Evolutionary conservation across 2,113 vertebrate species (phyloP).

Genomic region (Excalfactoria chinensis): DNA sequence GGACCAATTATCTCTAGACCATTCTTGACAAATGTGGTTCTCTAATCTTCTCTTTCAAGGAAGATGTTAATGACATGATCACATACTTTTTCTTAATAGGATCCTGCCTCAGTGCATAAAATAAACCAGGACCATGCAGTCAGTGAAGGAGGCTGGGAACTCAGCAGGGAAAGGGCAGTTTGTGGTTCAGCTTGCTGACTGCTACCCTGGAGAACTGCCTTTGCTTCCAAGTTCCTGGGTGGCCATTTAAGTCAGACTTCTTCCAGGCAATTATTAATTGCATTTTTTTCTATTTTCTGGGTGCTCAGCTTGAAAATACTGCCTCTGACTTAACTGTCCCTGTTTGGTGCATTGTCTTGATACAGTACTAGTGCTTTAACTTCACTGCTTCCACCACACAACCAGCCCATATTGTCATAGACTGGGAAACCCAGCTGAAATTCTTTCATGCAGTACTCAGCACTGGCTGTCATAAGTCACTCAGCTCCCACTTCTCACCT

Average conservation of each 20-base stretch:
- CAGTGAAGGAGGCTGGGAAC: not conserved
- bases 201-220: not conserved
- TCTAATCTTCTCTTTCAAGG: not conserved
- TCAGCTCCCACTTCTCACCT: not conserved
- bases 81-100: not conserved
- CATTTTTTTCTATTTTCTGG: slow-evolving; percentile 1
- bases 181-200: not conserved
- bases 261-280: not conserved
- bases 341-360: not conserved
- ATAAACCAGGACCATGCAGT: not conserved
- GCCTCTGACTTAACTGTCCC: not conserved
- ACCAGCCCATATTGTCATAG: not conserved
- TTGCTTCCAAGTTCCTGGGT: not conserved
- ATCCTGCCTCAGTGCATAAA: slow-evolving; percentile 6
- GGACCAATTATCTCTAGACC: not conserved
- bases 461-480: not conserved
- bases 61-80: not conserved
- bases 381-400: not conserved
- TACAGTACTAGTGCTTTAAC: not conserved
- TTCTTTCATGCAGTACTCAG: not conserved
- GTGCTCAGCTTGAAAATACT: not conserved
- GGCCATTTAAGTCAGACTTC: not conserved
- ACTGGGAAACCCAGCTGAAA: not conserved
- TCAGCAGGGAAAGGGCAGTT: not conserved
- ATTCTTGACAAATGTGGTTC: slow-evolving; percentile 10